phyloP scores from a whole-genome alignment of 2,888 invertebrate species.

The Hyalella azteca region DNA sequence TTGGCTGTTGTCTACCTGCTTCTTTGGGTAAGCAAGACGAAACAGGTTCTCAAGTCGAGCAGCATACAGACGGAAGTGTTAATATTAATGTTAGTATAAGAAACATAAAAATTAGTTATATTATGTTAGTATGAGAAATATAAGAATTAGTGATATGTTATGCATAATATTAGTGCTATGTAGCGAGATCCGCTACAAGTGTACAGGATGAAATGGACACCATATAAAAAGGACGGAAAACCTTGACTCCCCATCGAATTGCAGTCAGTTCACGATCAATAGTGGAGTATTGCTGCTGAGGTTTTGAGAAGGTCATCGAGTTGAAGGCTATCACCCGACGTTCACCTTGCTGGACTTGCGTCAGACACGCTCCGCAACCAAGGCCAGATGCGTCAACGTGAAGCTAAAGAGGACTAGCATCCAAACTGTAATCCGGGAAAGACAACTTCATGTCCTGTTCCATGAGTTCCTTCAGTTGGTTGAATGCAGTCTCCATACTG shows the following conservation, averaged over 20 bases:
- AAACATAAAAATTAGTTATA: no score
- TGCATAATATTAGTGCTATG: no score
- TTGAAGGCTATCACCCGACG: neutral
- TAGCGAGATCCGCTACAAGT: no score
- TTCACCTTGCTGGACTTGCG: neutral
- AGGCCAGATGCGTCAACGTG: neutral
- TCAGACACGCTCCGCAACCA: neutral
- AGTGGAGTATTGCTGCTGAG: neutral
- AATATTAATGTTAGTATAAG: neutral
- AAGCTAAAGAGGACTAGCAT: neutral
- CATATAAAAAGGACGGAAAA: slow-evolving; percentile 5
- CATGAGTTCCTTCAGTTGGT: neutral
- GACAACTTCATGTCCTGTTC: neutral
- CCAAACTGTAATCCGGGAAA: neutral
- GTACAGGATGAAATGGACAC: neutral
- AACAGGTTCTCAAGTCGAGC: neutral
- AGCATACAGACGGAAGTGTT: neutral
- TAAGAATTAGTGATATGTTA: no score
- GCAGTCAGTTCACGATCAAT: neutral
- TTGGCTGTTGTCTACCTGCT: no score
- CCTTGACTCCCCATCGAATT: neutral
- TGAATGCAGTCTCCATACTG: neutral
- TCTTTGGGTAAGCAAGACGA: neutral
- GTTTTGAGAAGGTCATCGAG: neutral
- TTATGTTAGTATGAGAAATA: no score